Evolutionary conservation across 2,888 invertebrate genomes (phyloP).

Genomic region (Euphydryas editha): DNA sequence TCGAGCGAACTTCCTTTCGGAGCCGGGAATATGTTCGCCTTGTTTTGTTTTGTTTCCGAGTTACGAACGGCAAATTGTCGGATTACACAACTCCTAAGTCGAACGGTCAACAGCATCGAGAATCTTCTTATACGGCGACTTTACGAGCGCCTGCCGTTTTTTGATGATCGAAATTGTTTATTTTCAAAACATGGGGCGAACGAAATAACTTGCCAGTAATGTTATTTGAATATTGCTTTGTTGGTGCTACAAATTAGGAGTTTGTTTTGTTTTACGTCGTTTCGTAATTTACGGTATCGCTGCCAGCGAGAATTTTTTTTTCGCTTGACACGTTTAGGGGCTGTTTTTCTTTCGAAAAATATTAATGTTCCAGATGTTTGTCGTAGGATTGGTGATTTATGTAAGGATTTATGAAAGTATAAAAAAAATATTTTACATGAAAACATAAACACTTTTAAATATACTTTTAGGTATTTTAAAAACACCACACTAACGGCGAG

Average conservation of each 20-base stretch:
- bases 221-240: slow-evolving; percentile 57
- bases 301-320: slow-evolving; percentile 57
- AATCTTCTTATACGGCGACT: slow-evolving; percentile 66
- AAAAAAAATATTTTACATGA: background rate
- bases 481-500: too few relatives aligned
- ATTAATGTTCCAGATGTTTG: slow-evolving; percentile 70
- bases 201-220: slow-evolving; percentile 53
- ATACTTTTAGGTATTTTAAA: too few relatives aligned
- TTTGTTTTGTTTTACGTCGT: slow-evolving; percentile 55
- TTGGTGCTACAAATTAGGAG: slow-evolving; percentile 60
- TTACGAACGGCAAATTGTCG: slow-evolving; percentile 78
- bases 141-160: slow-evolving; percentile 60
- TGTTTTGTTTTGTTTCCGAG: slow-evolving; percentile 81
- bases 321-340: slow-evolving; percentile 48
- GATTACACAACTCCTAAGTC: slow-evolving; percentile 80
- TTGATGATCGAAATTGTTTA: slow-evolving; percentile 61
- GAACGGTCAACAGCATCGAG: slow-evolving; percentile 71
- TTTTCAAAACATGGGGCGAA: slow-evolving; percentile 61
- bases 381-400: slow-evolving; percentile 76
- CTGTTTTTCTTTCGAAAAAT: slow-evolving; percentile 64
- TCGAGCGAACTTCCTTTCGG: slow-evolving; percentile 78
- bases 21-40: slow-evolving; percentile 76
- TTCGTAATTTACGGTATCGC: slow-evolving; percentile 60
- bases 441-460: background rate
- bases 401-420: slow-evolving; percentile 54